A percentile compares a stretch with the other conserved stretches of the same genome.
Conservation (phyloP, 2,888 invertebrate species). For the Phalera bucephala region DNA sequence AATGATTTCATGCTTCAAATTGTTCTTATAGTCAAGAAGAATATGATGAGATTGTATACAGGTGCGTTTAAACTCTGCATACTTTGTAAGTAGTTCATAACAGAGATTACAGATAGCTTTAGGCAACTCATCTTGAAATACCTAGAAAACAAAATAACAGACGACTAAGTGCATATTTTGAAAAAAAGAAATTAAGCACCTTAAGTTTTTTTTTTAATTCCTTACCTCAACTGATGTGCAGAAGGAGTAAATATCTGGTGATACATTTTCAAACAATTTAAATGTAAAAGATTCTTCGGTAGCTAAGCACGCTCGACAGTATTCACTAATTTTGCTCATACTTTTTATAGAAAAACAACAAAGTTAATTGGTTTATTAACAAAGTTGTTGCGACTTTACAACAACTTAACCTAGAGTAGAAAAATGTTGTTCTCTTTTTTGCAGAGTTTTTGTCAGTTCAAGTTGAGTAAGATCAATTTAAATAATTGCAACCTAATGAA, state of each 20-base stretch:
- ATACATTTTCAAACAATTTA: slow-evolving; percentile 56
- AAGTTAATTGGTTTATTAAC: too few relatives aligned
- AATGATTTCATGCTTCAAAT: slow-evolving; percentile 27
- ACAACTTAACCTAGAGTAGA: too few relatives aligned
- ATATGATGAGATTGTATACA: slow-evolving; percentile 64
- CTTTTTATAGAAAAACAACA: too few relatives aligned
- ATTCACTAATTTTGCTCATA: slow-evolving; percentile 39
- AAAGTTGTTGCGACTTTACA: too few relatives aligned
- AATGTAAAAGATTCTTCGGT: slow-evolving; percentile 53
- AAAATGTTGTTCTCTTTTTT: too few relatives aligned
- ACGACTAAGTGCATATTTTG: too few relatives aligned
- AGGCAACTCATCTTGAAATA: slow-evolving; percentile 54
- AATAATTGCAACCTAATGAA: too few relatives aligned
- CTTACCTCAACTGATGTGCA: slow-evolving; percentile 71
- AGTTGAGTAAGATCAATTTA: too few relatives aligned
- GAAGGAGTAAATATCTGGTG: slow-evolving; percentile 58
- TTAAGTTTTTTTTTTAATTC: background rate
- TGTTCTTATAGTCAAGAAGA: slow-evolving; percentile 35
- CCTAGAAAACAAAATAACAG: slow-evolving; percentile 39
- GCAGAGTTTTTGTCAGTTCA: too few relatives aligned
- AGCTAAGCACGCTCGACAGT: slow-evolving; percentile 69
- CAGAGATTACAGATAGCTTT: slow-evolving; percentile 63
- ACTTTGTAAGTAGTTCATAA: slow-evolving; percentile 52
- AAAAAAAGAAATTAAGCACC: too few relatives aligned
- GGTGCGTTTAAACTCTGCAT: slow-evolving; percentile 61